Conservation (phyloP, 2,113 vertebrate genomes). For the Coryphaenoides rupestris region DNA sequence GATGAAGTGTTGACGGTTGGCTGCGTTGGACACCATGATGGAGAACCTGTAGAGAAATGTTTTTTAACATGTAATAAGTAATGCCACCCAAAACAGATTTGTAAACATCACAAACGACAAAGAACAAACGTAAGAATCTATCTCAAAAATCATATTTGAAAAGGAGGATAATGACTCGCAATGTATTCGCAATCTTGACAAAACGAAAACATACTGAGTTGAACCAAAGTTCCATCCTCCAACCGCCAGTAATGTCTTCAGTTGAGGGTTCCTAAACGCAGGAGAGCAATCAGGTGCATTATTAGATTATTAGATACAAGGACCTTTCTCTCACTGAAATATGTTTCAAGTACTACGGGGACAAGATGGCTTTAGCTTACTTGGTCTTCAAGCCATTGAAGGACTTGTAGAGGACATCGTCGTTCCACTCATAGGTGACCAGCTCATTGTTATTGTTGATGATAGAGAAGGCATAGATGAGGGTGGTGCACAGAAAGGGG, state of each 20-base stretch:
- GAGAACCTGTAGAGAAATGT: conserved; percentile 67
- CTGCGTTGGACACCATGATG: conserved; percentile 65
- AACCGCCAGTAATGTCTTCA: conserved; percentile 84
- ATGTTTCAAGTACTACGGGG: not conserved
- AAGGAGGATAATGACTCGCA: no score
- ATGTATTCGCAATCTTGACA: not conserved
- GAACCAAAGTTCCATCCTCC: conserved; percentile 86
- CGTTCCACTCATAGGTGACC: conserved; percentile 71
- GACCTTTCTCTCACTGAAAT: no score
- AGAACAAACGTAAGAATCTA: not conserved
- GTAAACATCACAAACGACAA: not conserved
- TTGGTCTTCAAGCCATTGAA: conserved; percentile 72
- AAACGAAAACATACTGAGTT: conserved; percentile 69
- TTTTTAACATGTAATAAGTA: not conserved
- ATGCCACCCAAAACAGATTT: not conserved
- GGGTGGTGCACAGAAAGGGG: conserved; percentile 76
- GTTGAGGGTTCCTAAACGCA: conserved; percentile 71
- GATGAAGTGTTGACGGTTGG: conserved; percentile 75
- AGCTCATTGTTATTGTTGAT: conserved; percentile 70
- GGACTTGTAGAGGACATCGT: conserved; percentile 66
- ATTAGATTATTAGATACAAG: no score
- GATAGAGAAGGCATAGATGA: conserved; percentile 82
- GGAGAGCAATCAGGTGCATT: no score
- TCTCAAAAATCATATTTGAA: no score
- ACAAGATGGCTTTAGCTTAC: no score